Percentiles rank a stretch among this genome's conserved stretches.
Evolutionary conservation across 2,888 invertebrate genomes (phyloP).

Genomic region (Diachrysia chrysitis): DNA sequence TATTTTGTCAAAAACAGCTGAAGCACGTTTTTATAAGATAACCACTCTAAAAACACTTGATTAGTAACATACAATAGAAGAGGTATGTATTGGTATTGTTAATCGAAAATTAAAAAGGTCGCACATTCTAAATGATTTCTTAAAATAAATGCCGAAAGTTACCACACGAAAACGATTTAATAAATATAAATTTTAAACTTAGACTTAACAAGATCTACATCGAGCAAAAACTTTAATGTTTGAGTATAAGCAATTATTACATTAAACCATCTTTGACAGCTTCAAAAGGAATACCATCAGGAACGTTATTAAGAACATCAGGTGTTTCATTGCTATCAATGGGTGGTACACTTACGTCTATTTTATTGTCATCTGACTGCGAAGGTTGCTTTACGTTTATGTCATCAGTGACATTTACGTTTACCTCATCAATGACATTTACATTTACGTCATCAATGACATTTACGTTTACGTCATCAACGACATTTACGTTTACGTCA

Average conservation of each 20-base stretch:
- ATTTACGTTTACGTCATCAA: not conserved
- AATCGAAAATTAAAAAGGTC: not conserved
- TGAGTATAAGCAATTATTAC: constrained; percentile 19
- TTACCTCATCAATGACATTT: not conserved
- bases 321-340: constrained; percentile 22
- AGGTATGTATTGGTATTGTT: constrained; percentile 12
- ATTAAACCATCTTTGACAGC: constrained; percentile 26
- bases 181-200: constrained; percentile 27
- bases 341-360: constrained; percentile 15
- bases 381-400: constrained; percentile 12
- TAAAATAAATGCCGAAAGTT: not conserved
- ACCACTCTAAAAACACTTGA: not conserved
- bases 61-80: not conserved
- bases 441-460: not conserved
- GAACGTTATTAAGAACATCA: constrained; percentile 29
- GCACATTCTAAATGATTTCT: not conserved
- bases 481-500: not conserved
- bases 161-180: constrained; percentile 33
- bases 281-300: constrained; percentile 28
- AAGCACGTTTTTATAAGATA: constrained; percentile 3
- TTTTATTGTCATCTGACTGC: constrained; percentile 28
- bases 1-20: constrained; percentile 1
- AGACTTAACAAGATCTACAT: constrained; percentile 26
- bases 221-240: constrained; percentile 23
- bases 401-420: not conserved